Conservation (phyloP, 2,888 invertebrate genomes). For the Chrysina gloriosa region DNA sequence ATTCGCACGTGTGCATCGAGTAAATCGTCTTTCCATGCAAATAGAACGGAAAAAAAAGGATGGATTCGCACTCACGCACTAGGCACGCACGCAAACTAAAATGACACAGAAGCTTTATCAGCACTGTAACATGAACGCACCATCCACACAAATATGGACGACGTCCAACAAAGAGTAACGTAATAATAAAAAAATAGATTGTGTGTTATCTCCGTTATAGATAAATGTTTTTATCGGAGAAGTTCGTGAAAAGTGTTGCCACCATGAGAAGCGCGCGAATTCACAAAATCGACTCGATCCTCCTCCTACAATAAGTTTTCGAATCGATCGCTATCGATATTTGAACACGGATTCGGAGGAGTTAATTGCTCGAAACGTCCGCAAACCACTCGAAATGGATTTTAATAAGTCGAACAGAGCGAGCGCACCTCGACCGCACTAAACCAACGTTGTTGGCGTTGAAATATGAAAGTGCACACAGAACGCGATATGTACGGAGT, state of each 20-base stretch:
- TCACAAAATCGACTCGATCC: not conserved
- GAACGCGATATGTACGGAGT: not conserved
- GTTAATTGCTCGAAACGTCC: not conserved
- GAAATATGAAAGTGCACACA: conserved; percentile 34
- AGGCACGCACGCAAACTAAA: not conserved
- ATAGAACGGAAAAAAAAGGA: not conserved
- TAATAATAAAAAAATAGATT: conserved; percentile 22
- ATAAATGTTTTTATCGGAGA: conserved; percentile 34
- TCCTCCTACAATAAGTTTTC: not conserved
- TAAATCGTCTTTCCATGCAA: conserved; percentile 4
- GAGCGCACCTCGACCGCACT: conserved; percentile 1
- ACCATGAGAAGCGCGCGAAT: conserved; percentile 12
- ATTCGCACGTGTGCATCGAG: too few species aligned
- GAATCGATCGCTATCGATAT: not conserved
- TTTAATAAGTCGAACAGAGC: too few species aligned
- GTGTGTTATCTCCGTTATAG: conserved; percentile 27
- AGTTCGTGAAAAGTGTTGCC: conserved; percentile 27
- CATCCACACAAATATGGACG: conserved; percentile 36
- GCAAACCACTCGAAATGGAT: not conserved
- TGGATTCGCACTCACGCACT: not conserved
- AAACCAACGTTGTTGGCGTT: conserved; percentile 2
- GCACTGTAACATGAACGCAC: conserved; percentile 7
- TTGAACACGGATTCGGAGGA: not conserved
- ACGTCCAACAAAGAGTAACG: conserved; percentile 32
- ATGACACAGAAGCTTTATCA: conserved; percentile 14